Percentiles rank a stretch among this genome's conserved stretches.
These are phyloP conservation scores for Channallabes apus DNA, from an alignment of 2,797 vertebrate species.

Conservation along the genomic window DNA sequence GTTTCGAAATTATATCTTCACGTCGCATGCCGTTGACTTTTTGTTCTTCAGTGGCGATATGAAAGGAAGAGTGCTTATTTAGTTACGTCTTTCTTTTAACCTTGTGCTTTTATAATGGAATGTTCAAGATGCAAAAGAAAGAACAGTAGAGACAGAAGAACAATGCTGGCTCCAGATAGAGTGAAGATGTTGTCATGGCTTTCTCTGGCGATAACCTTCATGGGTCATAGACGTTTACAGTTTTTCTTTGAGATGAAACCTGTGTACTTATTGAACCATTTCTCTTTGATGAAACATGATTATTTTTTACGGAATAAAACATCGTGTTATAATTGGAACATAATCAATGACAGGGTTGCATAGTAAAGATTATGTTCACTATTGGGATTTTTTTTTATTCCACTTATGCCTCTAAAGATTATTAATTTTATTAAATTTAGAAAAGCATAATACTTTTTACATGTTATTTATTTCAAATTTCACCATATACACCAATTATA, in stretches of 20 bases:
- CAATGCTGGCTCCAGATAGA: constrained; percentile 56
- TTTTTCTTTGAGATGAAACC: constrained; percentile 1
- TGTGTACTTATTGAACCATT: constrained; percentile 15
- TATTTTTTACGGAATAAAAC: neutral
- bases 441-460: neutral
- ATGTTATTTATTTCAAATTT: neutral
- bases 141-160: constrained; percentile 67
- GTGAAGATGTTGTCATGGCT: constrained; percentile 61
- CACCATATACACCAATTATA: neutral
- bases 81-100: constrained; percentile 71
- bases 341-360: neutral
- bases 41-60: constrained; percentile 65
- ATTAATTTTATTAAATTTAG: neutral
- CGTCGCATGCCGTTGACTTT: constrained; percentile 66
- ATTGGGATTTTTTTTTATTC: neutral
- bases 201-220: constrained; percentile 31
- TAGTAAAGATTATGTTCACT: neutral
- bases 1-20: constrained; percentile 54
- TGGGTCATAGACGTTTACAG: constrained; percentile 3
- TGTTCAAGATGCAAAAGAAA: constrained; percentile 73
- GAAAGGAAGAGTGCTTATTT: constrained; percentile 63
- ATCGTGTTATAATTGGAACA: neutral
- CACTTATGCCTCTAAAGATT: neutral
- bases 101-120: constrained; percentile 72
- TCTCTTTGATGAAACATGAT: neutral